Evolutionary conservation across 2,888 invertebrate genomes (phyloP).

Genomic region (Lordiphosa fenestrarum): DNA sequence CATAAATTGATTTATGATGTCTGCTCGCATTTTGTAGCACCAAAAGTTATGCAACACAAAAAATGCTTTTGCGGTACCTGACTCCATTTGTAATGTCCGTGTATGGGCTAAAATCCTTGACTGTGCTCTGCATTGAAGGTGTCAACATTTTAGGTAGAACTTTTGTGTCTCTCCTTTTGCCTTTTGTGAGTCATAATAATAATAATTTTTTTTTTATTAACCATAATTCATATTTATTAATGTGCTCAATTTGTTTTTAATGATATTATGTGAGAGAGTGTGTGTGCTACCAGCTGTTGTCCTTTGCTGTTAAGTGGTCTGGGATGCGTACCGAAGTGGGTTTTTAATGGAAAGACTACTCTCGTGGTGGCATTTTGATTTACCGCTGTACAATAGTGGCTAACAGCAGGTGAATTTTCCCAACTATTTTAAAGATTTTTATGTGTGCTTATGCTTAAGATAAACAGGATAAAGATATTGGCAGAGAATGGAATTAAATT

Average conservation of each 20-base stretch:
- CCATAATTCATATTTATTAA: slow-evolving; percentile 67
- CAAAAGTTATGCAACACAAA: slow-evolving; percentile 63
- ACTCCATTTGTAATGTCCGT: slow-evolving; percentile 18
- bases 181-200: slow-evolving; percentile 28
- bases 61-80: slow-evolving; percentile 31
- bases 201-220: slow-evolving; percentile 60
- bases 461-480: too few species aligned
- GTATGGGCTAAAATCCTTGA: neutral
- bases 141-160: slow-evolving; percentile 24
- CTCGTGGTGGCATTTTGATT: slow-evolving; percentile 30
- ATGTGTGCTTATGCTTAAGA: too few species aligned
- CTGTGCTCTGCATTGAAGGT: slow-evolving; percentile 10
- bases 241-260: slow-evolving; percentile 67
- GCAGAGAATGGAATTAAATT: too few species aligned
- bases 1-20: slow-evolving; percentile 69
- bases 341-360: slow-evolving; percentile 17
- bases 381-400: slow-evolving; percentile 21
- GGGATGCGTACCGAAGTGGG: slow-evolving; percentile 8
- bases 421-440: too few species aligned
- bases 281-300: slow-evolving; percentile 18
- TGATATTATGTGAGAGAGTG: slow-evolving; percentile 35
- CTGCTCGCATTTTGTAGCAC: slow-evolving; percentile 55
- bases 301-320: slow-evolving; percentile 27
- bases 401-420: slow-evolving; percentile 1
- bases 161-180: slow-evolving; percentile 14